phyloP scores from a whole-genome alignment of 2,113 vertebrate species.

The Nothobranchius kuhntae region DNA sequence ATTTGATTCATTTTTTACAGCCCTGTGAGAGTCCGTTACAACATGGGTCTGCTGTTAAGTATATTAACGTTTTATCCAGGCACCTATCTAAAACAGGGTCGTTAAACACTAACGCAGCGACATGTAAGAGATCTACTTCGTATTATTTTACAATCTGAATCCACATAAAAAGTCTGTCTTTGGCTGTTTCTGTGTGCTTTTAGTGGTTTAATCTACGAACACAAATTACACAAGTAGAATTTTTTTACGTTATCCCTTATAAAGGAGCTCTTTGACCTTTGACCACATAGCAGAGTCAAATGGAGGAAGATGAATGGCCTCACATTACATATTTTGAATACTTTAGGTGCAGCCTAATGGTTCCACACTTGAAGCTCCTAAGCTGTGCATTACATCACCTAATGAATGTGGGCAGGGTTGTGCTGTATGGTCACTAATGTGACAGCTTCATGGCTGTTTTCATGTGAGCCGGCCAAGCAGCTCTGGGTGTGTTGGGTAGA shows the following conservation, averaged over 20 bases:
- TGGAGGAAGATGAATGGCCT: conserved; percentile 31
- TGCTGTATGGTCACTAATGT: conserved; percentile 23
- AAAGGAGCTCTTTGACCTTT: conserved; percentile 27
- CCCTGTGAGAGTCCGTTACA: conserved; percentile 27
- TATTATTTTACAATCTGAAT: conserved; percentile 16
- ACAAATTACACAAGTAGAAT: conserved; percentile 26
- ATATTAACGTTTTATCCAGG: conserved; percentile 2
- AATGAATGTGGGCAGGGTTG: conserved; percentile 48
- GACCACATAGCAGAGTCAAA: conserved; percentile 14
- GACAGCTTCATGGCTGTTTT: conserved; percentile 59
- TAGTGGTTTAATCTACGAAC: conserved; percentile 1
- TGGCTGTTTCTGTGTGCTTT: conserved; percentile 13
- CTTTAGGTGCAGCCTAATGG: conserved; percentile 46
- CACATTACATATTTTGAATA: conserved; percentile 36
- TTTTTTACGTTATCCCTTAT: conserved; percentile 7
- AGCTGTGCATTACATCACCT: conserved; percentile 65
- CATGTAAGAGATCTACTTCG: conserved; percentile 11
- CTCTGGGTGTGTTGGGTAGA: conserved; percentile 45
- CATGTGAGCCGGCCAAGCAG: conserved; percentile 25
- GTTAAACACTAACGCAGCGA: conserved; percentile 3
- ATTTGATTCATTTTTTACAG: conserved; percentile 36
- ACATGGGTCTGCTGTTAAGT: conserved; percentile 25
- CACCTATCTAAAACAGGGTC: conserved; percentile 15
- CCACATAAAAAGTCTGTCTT: conserved; percentile 10
- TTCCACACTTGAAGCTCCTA: conserved; percentile 29